A percentile compares a stretch with the other conserved stretches of the same genome.
phyloP scores from a whole-genome alignment of 2,888 invertebrate species.

The Harpagoxenus sublaevis region DNA sequence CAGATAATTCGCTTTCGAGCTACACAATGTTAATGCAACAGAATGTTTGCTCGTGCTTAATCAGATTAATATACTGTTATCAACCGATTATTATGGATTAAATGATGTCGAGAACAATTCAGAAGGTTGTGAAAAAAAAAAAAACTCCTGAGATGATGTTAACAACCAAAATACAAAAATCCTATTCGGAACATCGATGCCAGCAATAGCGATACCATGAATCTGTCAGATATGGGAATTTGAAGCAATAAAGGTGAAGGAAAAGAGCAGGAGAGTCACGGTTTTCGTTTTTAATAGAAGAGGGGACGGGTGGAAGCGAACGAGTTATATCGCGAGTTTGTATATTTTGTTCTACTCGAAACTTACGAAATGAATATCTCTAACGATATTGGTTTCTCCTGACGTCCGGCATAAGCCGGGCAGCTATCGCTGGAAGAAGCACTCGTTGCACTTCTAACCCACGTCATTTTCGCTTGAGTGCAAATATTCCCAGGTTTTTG shows the following conservation, averaged over 20 bases:
- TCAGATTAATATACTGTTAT: conserved; percentile 22
- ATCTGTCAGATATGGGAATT: conserved; percentile 46
- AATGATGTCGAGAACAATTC: background rate
- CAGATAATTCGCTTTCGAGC: conserved; percentile 16
- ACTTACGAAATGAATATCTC: conserved; percentile 85
- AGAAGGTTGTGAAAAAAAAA: background rate
- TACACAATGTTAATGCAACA: background rate
- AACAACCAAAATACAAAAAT: background rate
- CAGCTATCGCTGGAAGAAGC: conserved; percentile 51
- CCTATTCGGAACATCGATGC: conserved; percentile 20
- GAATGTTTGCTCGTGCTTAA: conserved; percentile 25
- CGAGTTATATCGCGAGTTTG: conserved; percentile 79
- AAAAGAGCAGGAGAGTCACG: conserved; percentile 50
- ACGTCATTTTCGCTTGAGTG: conserved; percentile 79
- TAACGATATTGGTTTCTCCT: conserved; percentile 84
- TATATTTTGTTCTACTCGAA: conserved; percentile 85
- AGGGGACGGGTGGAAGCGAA: conserved; percentile 22
- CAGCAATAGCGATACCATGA: conserved; percentile 4
- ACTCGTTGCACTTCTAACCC: conserved; percentile 68
- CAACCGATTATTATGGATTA: background rate
- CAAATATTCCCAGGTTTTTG: conserved; percentile 80
- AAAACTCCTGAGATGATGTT: background rate
- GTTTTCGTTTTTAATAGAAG: background rate
- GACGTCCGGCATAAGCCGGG: conserved; percentile 64
- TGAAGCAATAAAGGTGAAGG: conserved; percentile 61